A percentile compares a stretch with the other conserved stretches of the same genome.
phyloP scores from a whole-genome alignment of 2,888 invertebrate species.

The Endotricha flammealis region DNA sequence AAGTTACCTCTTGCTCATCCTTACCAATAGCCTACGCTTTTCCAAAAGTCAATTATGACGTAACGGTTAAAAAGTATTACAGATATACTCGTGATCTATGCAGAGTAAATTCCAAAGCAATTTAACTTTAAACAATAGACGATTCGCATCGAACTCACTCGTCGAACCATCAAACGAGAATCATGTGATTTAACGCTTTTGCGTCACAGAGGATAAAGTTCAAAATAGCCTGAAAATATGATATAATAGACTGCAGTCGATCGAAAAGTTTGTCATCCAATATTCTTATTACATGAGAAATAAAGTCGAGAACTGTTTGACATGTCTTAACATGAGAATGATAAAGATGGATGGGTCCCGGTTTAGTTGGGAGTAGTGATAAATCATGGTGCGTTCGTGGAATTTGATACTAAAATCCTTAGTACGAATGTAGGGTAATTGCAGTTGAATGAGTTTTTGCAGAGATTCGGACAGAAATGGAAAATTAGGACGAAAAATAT shows the following conservation, averaged over 20 bases:
- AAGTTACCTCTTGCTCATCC: too few species aligned
- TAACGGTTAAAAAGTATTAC: background rate
- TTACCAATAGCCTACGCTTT: background rate
- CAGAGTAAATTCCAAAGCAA: slow-evolving; percentile 34
- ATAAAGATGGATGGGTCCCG: slow-evolving; percentile 14
- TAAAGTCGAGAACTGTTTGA: background rate
- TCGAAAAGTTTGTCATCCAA: background rate
- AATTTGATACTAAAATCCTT: slow-evolving; percentile 10
- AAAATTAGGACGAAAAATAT: background rate
- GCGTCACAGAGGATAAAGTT: background rate
- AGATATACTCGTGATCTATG: slow-evolving; percentile 18
- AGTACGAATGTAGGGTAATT: slow-evolving; percentile 9
- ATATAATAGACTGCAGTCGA: slow-evolving; percentile 2
- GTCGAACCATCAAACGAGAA: slow-evolving; percentile 22
- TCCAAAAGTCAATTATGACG: background rate
- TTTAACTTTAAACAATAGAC: slow-evolving; percentile 57
- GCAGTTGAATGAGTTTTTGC: slow-evolving; percentile 5
- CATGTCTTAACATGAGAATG: slow-evolving; percentile 10
- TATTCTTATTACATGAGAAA: slow-evolving; percentile 2
- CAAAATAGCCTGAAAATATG: slow-evolving; percentile 6
- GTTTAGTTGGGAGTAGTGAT: slow-evolving; percentile 12
- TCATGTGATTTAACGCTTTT: background rate
- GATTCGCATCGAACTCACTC: background rate
- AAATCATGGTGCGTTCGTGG: slow-evolving; percentile 12
- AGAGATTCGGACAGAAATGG: background rate